Evolutionary conservation across 2,797 vertebrate genomes (phyloP).

Genomic region (Tenualosa ilisha): DNA sequence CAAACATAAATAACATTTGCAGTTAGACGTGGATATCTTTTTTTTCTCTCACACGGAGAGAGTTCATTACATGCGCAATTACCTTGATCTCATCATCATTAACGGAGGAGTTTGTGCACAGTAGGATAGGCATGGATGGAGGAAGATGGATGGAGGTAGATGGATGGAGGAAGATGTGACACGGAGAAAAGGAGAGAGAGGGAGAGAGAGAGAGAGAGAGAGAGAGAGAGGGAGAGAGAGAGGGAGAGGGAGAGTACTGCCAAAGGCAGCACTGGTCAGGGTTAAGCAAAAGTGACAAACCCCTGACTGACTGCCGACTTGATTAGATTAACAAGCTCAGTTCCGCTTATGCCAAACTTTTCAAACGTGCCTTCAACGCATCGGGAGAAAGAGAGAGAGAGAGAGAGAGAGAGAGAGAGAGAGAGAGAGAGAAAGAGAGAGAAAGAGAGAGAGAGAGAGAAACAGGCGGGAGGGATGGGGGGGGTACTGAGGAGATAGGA

Average conservation of each 20-base stretch:
- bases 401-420: background rate
- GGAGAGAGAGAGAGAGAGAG: slow-evolving; percentile 17
- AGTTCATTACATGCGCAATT: slow-evolving; percentile 44
- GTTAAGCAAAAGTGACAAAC: slow-evolving; percentile 48
- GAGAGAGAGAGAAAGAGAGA: background rate
- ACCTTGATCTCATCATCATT: slow-evolving; percentile 41
- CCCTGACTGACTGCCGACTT: slow-evolving; percentile 41
- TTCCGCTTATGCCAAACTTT: background rate
- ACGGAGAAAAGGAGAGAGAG: background rate
- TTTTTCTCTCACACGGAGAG: slow-evolving; percentile 12
- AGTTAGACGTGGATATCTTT: slow-evolving; percentile 1
- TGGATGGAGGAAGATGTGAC: background rate
- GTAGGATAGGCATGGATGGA: slow-evolving; percentile 1
- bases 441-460: background rate
- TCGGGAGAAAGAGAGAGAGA: background rate
- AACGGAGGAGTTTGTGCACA: slow-evolving; percentile 6
- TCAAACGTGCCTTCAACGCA: background rate
- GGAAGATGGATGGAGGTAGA: background rate
- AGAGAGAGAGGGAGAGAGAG: background rate
- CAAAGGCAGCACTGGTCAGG: slow-evolving; percentile 24
- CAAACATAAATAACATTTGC: slow-evolving; percentile 18
- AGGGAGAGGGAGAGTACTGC: slow-evolving; percentile 15
- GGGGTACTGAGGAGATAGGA: background rate
- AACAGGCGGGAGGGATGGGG: too few species aligned
- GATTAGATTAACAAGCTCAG: slow-evolving; percentile 37